Conservation (phyloP, 2,888 invertebrate species). For the Electrophaes corylata region DNA sequence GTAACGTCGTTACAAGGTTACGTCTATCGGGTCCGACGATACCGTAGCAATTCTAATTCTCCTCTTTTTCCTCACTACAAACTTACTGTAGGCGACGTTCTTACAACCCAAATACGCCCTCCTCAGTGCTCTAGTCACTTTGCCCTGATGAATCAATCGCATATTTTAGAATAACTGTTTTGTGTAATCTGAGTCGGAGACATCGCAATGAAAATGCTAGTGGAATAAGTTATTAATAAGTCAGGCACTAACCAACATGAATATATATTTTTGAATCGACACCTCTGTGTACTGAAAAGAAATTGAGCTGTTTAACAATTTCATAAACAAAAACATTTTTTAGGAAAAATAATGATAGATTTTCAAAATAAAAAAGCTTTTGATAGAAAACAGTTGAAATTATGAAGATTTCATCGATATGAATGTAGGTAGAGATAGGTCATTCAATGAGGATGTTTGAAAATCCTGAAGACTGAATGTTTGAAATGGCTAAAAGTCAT, state of each 20-base stretch:
- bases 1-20: conserved; percentile 31
- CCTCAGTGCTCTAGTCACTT: conserved; percentile 81
- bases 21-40: conserved; percentile 30
- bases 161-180: conserved; percentile 16
- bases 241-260: conserved; percentile 22
- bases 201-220: conserved; percentile 20
- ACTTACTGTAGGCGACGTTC: conserved; percentile 84
- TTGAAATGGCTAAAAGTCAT: conserved; percentile 53
- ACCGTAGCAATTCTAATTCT: conserved; percentile 48
- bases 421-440: conserved; percentile 18
- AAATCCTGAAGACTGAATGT: conserved; percentile 18
- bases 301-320: conserved; percentile 32
- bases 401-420: conserved; percentile 6
- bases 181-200: background rate
- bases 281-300: conserved; percentile 29
- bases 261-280: conserved; percentile 23
- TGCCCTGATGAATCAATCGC: conserved; percentile 72
- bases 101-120: conserved; percentile 84
- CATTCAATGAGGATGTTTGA: conserved; percentile 28
- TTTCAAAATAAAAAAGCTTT: conserved; percentile 6
- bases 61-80: conserved; percentile 56
- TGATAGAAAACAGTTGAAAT: conserved; percentile 3
- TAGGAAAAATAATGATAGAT: background rate
- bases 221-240: conserved; percentile 8
- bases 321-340: too few species aligned